Base-by-base conservation (phyloP, 2,888 invertebrate genomes). In the Nemotelus nigrinus region DNA sequence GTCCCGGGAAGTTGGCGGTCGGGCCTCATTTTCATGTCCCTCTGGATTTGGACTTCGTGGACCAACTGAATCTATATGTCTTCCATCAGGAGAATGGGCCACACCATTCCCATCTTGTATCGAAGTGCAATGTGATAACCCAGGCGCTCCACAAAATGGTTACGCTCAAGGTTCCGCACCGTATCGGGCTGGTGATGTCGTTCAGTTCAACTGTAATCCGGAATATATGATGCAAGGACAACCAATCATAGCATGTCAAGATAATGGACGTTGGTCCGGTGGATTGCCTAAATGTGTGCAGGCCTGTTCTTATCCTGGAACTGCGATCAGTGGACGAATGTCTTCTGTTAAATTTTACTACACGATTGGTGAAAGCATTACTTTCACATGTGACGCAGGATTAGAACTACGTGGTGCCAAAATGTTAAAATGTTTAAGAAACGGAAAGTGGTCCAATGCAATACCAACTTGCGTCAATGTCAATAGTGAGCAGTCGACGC, bases 181-280 rank as follows among this genome's bases (percentile, higher is more conserved):
- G 6, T 95, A 93, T 88, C 91, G 93, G 81, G 94, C 94, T 8
- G 95, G 96, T 0, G 95, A 96, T 86, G 92, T 95, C 74, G 92
- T 96, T 45, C 94, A 95, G 86, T 94, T 95, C 88, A 94, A 94
- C 85, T 96, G 96, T 86, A 93, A 94, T 87, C 92, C 93, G 6
- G 95, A 95, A 82, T 95, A 92, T 86, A 95, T 96, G 90, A 92
- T 96, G 90, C 95, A 95, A 85, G 96, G 96, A 2, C 91, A 94
- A 82, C 94, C 95, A n/a, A 95, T 96, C 81, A 91, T 95, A 72
- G 94, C 95, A 43, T 96, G 96, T 86, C 95, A 95, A 88, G 94
- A 95, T 83, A 94, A 92, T 84, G 95, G 95, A 6, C 89, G 93
- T 78, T 96, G 96, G 95, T 94, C 94, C 77, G 93, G 94, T 68